These are phyloP conservation scores for Megathymus violae DNA, from an alignment of 1,140 invertebrate species.

Conservation along the genomic window DNA sequence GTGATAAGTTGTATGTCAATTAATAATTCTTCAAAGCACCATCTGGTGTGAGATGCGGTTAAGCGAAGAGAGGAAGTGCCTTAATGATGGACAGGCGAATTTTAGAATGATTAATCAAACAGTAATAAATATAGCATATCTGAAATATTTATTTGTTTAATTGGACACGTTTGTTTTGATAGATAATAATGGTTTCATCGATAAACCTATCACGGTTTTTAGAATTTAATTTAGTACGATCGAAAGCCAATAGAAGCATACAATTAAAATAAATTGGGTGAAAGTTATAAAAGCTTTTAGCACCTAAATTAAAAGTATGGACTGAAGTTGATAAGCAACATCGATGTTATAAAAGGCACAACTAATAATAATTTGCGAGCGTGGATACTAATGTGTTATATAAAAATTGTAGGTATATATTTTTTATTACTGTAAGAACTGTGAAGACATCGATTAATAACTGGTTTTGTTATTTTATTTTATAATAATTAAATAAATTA, in stretches of 20 bases:
- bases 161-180: conserved; percentile 11
- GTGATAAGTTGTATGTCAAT: conserved; percentile 83
- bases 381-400: neutral
- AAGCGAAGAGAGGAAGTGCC: conserved; percentile 61
- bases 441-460: too few relatives aligned
- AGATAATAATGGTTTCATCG: conserved; percentile 10
- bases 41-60: conserved; percentile 73
- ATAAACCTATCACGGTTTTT: conserved; percentile 18
- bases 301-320: neutral
- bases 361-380: neutral
- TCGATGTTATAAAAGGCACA: neutral
- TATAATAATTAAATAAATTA: too few relatives aligned
- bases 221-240: conserved; percentile 17
- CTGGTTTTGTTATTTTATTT: too few relatives aligned
- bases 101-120: conserved; percentile 40
- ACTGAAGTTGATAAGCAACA: neutral
- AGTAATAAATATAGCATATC: conserved; percentile 21
- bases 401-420: too few relatives aligned
- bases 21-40: conserved; percentile 84
- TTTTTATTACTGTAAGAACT: too few relatives aligned
- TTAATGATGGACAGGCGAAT: conserved; percentile 56
- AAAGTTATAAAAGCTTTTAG: neutral
- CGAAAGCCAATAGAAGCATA: neutral
- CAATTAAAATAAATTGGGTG: conserved; percentile 17
- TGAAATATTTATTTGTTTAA: conserved; percentile 22